Conservation (phyloP, 30 jellyfish, hydroid and myxozoan species). For the Sanderia malayensis region DNA sequence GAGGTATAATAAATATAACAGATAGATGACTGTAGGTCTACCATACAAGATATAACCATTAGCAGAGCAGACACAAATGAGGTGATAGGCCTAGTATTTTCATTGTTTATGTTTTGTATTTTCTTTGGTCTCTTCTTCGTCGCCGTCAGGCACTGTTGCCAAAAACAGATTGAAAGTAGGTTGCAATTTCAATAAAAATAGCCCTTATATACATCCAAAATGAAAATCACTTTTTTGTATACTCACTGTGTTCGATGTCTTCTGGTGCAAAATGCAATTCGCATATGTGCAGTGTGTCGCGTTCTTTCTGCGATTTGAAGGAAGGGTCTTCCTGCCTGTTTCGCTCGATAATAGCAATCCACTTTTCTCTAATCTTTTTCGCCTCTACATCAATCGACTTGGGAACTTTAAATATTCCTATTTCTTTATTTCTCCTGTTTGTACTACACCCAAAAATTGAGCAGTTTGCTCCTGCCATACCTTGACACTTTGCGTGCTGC, state of each 20-base stretch:
- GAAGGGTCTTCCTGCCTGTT: conserved; percentile 49
- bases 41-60: not conserved
- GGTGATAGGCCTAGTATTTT: not conserved
- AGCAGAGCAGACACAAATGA: not conserved
- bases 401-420: conserved; percentile 50
- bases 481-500: not conserved
- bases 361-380: conserved; percentile 34
- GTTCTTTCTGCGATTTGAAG: conserved; percentile 45
- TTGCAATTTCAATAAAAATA: not conserved
- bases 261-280: conserved; percentile 61
- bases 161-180: not conserved
- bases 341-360: conserved; percentile 47
- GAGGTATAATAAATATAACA: no score
- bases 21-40: not conserved
- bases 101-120: not conserved
- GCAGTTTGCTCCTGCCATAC: conserved; percentile 58
- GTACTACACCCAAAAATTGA: conserved; percentile 49
- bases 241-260: conserved; percentile 65
- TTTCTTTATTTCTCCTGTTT: conserved; percentile 37
- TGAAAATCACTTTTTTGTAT: conserved; percentile 23
- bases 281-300: conserved; percentile 45
- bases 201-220: not conserved
- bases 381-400: conserved; percentile 51
- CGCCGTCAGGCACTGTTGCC: not conserved
- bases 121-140: not conserved